A percentile compares a stretch with the other conserved stretches of the same genome.
Conservation (phyloP, 2,113 vertebrate species). For the Lepisosteus oculatus region DNA sequence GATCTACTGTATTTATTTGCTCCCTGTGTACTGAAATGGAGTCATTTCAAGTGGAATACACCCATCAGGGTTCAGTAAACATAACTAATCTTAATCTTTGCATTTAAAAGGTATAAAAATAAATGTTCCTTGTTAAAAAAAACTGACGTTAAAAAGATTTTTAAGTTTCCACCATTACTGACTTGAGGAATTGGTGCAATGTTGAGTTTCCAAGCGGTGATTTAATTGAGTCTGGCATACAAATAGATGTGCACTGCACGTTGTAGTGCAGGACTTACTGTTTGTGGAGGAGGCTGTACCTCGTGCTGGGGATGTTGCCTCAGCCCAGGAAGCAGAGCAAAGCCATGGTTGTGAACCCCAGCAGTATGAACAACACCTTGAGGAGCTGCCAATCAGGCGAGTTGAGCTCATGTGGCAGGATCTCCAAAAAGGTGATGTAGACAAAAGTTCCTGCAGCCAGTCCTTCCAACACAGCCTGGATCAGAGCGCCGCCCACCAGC, state of each 20-base stretch:
- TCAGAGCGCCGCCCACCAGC: constrained; percentile 50
- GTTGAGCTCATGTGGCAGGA: constrained; percentile 81
- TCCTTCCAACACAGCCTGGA: constrained; percentile 77
- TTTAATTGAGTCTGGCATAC: no score
- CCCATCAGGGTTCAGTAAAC: no score
- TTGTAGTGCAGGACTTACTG: not conserved
- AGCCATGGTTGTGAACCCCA: constrained; percentile 83
- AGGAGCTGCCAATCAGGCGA: constrained; percentile 67
- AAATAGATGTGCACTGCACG: not conserved
- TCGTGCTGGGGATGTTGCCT: constrained; percentile 22
- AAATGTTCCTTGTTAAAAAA: no score
- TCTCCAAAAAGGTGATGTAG: constrained; percentile 88
- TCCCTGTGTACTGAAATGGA: no score
- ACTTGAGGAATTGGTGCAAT: no score
- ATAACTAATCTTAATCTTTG: no score
- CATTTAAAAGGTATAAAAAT: no score
- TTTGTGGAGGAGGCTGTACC: not conserved
- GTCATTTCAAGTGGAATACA: no score
- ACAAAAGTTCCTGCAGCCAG: constrained; percentile 81
- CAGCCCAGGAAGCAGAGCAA: constrained; percentile 72
- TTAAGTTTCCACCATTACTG: no score
- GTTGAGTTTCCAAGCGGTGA: no score
- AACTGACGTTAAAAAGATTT: no score
- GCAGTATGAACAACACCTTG: constrained; percentile 76
- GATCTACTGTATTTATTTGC: no score